Conservation (phyloP, 2,113 vertebrate species). For the Ptychochromis oligacanthus region DNA sequence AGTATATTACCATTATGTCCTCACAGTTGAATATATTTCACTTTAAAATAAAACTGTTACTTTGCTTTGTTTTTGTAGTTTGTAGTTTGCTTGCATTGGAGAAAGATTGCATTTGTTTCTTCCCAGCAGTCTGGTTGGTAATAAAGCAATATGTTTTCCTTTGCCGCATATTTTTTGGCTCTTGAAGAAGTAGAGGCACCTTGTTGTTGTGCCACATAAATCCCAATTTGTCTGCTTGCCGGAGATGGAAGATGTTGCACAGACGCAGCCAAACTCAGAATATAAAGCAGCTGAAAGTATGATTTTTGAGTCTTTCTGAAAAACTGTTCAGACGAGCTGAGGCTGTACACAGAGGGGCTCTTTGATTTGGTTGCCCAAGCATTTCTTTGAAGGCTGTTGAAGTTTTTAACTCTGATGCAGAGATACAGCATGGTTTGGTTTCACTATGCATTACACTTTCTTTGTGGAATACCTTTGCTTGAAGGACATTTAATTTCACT, state of each 20-base stretch:
- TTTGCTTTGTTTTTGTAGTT: no score
- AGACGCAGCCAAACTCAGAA: conserved; percentile 47
- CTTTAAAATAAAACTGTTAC: neutral
- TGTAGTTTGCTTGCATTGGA: neutral
- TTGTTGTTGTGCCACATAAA: conserved; percentile 49
- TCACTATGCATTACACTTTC: neutral
- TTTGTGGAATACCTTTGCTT: conserved; percentile 20
- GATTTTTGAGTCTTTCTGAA: conserved; percentile 31
- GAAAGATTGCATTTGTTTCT: neutral
- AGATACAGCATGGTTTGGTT: conserved; percentile 14
- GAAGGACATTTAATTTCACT: conserved; percentile 13
- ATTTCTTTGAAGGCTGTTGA: conserved; percentile 49
- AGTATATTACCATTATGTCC: neutral
- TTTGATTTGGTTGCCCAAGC: conserved; percentile 42
- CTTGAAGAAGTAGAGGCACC: conserved; percentile 12
- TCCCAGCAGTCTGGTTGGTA: neutral
- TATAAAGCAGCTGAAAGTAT: conserved; percentile 54
- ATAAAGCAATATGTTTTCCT: neutral
- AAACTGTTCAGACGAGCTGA: conserved; percentile 20
- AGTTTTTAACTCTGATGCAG: conserved; percentile 35
- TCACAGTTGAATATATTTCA: neutral
- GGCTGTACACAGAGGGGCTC: neutral
- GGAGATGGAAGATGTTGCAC: conserved; percentile 38
- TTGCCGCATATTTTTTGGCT: neutral
- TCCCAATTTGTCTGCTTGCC: conserved; percentile 36